Base-by-base conservation (phyloP, 2,113 vertebrate species). In the Saguinus imperator region DNA sequence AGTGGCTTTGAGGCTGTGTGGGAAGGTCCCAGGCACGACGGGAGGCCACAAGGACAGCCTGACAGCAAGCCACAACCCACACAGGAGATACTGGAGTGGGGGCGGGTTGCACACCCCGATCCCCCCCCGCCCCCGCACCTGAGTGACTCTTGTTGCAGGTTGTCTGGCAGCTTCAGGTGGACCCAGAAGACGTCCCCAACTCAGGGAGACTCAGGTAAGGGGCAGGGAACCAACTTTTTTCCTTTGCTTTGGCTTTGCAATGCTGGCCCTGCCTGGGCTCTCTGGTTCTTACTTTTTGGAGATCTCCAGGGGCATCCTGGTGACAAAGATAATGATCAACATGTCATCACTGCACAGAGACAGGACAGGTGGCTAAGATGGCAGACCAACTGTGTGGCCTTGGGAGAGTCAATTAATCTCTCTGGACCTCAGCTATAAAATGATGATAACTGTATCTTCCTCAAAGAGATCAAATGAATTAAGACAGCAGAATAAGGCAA, bases 201-300 rank as follows among this genome's bases (percentile, higher is more conserved):
- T 95, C 96, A 91, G 87, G 96, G 94, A 97, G 57, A 75, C 70
- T 2, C 72, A 97, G 94, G 96, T 97, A 87, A 97, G 93, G 35
- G 64, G 8, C 29, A 25, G 75, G 40, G 37, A 20, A 35, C 66
- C 76, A 14, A 5, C 43, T 5, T 23, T 86, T 40, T 66, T 75
- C 40, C 21, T 8, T 9, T 68, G 14, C 21, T 85, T 27, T 48
- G 10, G 0, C 32, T 72, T 57, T 35, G 75, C 18, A 6, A 11
- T 20, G 17, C 43, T 29, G 27, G 8, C 14, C 23, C 83, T 68
- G 7, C 21, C 48, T 32, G 11, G 64, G n/a, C 18, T 77, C 57
- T 61, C 61, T 64, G 61, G 32, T 52, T 75, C 45, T 87, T 72
- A 29, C 91, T 72, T 61, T 92, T 50, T 89, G 73, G 84, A 48